Evolutionary conservation across 2,888 invertebrate species (phyloP), one percentile per base, ranked within the genome.

Genomic region (Mactromeris polynyma): DNA sequence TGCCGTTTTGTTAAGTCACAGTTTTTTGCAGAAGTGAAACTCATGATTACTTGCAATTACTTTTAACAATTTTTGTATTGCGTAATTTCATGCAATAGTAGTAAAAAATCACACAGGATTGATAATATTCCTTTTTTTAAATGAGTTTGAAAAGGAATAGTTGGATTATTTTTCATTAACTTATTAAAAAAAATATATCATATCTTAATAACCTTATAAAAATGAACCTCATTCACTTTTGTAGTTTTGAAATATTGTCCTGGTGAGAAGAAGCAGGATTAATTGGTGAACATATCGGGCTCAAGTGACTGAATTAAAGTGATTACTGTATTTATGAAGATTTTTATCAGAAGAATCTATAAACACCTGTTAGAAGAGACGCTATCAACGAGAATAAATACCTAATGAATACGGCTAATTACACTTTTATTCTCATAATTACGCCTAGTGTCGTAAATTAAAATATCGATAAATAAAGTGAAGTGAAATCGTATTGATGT

Each of bases 351-450:
- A 33, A 33, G 33, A 36, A 73, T 14, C 1, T 73, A 36, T 17
- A 36, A 73, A 73, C 73, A 73, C 73, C 73, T 73, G 73, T 73
- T 73, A 73, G 17, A 17, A 33, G 6, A 73, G 31, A 73, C 73
- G 14, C 36, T 73, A 73, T 73, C 36, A 33, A 33, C 36, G 73
- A 36, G 17, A n/a, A 4, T 17, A 73, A 73, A 73, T 73, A 33
- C 14, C 73, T 73, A 36, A 36, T 36, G 26, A 17, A 33, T 73
- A 19, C 17, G 33, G 17, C 36, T 33, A 33, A 73, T 73, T 73
- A 33, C 19, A 17, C 36, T 73, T 73, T 36, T 36, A 73, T 73
- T 36, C 73, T 73, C 14, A 17, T 73, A 36, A 33, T 73, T 33
- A 36, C 14, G 36, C 19, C 17, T 33, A 11, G 19, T 14, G 19